Percentiles rank a stretch among this genome's conserved stretches.
These are phyloP conservation scores for Adelges cooleyi DNA, from an alignment of 1,140 invertebrate species.

Conservation along the genomic window DNA sequence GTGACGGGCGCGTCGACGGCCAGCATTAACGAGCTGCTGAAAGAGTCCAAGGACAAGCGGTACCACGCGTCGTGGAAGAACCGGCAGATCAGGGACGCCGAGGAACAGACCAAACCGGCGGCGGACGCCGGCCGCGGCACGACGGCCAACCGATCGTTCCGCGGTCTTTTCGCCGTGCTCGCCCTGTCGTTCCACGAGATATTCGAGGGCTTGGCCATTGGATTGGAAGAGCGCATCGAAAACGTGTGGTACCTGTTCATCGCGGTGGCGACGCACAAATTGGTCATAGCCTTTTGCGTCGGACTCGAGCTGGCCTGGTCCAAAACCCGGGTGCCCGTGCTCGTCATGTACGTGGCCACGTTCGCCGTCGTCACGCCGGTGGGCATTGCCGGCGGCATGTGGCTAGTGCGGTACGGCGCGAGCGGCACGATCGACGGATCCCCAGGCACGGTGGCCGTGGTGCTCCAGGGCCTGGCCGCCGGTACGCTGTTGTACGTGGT, in stretches of 20 bases:
- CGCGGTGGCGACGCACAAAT: constrained; percentile 62
- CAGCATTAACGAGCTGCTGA: constrained; percentile 34
- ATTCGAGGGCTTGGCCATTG: constrained; percentile 71
- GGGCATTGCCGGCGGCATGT: constrained; percentile 51
- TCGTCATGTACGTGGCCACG: constrained; percentile 48
- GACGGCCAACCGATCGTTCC: constrained; percentile 40
- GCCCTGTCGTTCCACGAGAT: constrained; percentile 70
- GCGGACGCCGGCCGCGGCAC: neutral
- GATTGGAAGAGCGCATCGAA: constrained; percentile 50
- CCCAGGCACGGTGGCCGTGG: constrained; percentile 33
- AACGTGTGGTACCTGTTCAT: constrained; percentile 56
- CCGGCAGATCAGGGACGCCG: neutral
- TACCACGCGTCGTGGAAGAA: neutral
- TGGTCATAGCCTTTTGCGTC: constrained; percentile 59
- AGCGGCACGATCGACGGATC: constrained; percentile 23
- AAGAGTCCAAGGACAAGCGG: constrained; percentile 25
- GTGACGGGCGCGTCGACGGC: constrained; percentile 31
- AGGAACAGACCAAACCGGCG: constrained; percentile 18
- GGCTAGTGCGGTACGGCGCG: constrained; percentile 39
- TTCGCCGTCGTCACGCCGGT: constrained; percentile 58
- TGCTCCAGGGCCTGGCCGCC: constrained; percentile 72
- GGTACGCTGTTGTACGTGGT: constrained; percentile 81
- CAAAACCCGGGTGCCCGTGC: constrained; percentile 44
- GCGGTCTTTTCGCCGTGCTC: constrained; percentile 53
- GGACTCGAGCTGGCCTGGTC: constrained; percentile 56